Evolutionary conservation across 2,797 vertebrate genomes (phyloP).

Genomic region (Bradypus variegatus): DNA sequence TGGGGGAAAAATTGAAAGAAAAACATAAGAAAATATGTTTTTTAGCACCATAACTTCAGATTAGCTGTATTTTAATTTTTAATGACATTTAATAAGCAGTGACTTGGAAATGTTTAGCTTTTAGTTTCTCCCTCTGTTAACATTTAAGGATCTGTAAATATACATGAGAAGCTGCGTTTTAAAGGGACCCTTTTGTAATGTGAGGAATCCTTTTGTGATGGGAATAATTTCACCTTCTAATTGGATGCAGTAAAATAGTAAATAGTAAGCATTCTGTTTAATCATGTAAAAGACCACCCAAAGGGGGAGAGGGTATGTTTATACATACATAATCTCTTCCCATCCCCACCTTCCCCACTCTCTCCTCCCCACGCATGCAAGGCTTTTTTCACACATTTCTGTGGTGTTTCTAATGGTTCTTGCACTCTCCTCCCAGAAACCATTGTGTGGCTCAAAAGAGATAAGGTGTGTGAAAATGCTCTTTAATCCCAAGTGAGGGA

Average conservation of each 20-base stretch:
- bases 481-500: not conserved
- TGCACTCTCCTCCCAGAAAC: not conserved
- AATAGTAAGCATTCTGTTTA: not conserved
- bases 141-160: not conserved
- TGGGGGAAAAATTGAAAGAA: not conserved
- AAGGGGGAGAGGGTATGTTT: not conserved
- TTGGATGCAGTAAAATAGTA: not conserved
- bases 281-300: not conserved
- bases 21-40: not conserved
- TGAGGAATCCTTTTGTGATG: not conserved
- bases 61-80: not conserved
- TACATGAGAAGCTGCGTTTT: not conserved
- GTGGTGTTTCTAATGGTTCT: not conserved
- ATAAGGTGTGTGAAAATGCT: not conserved
- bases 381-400: not conserved
- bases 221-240: not conserved
- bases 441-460: not conserved
- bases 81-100: not conserved
- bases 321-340: not conserved
- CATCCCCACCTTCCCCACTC: not conserved
- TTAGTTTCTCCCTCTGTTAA: not conserved
- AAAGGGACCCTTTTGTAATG: not conserved
- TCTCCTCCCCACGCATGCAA: not conserved
- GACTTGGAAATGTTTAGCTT: not conserved
- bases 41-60: not conserved